phyloP scores from a whole-genome alignment of 35 echinoderm and acorn worm genomes.

The Ptychodera flava region DNA sequence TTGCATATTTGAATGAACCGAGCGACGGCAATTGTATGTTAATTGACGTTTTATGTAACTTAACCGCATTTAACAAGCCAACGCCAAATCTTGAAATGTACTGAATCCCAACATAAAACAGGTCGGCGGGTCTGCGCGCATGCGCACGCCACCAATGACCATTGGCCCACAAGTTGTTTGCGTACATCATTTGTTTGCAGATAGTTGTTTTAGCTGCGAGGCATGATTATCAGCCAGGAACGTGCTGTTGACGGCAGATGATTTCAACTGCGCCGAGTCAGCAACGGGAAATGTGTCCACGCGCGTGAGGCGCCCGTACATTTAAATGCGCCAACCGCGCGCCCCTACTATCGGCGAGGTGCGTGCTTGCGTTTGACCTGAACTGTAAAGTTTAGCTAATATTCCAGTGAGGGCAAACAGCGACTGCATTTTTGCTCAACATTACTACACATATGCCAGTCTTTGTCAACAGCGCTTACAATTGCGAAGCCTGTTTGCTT shows the following conservation, averaged over 20 bases:
- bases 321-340: not conserved
- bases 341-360: too few species aligned
- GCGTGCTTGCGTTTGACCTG: not conserved
- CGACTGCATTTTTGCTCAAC: too few species aligned
- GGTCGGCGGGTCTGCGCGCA: too few species aligned
- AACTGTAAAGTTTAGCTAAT: too few species aligned
- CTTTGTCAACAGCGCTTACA: not conserved
- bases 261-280: not conserved
- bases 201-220: not conserved
- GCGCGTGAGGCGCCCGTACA: not conserved
- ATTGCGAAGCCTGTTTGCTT: not conserved
- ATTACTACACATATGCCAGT: not conserved
- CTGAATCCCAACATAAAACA: too few species aligned
- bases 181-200: not conserved
- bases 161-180: not conserved
- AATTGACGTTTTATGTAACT: too few species aligned
- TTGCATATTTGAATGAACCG: too few species aligned
- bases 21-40: too few species aligned
- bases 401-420: too few species aligned
- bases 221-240: not conserved
- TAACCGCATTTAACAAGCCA: too few species aligned
- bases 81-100: too few species aligned
- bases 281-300: not conserved
- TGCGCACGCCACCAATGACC: not conserved
- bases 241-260: not conserved